Conservation (phyloP, 2,888 invertebrate genomes). For the Siphlonurus alternatus region DNA sequence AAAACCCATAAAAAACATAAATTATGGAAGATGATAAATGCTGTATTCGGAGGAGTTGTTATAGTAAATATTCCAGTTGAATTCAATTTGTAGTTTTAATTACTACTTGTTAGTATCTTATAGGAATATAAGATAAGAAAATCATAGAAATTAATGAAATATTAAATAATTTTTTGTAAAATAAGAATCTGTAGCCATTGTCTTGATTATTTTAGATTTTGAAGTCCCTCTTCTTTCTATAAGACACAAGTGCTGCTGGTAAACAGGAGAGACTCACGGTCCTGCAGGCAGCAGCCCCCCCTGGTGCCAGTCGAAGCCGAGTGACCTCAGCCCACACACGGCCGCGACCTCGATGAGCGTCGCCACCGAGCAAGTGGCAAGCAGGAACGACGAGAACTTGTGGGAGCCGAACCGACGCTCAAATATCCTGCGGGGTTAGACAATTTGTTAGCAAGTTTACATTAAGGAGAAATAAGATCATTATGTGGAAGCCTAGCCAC, state of each 20-base stretch:
- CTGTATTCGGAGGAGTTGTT: too few species aligned
- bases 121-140: too few species aligned
- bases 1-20: too few species aligned
- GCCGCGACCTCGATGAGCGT: conserved; percentile 25
- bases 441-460: background rate
- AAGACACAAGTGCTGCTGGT: too few species aligned
- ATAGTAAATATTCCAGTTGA: too few species aligned
- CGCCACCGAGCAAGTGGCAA: conserved; percentile 27
- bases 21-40: too few species aligned
- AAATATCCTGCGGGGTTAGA: conserved; percentile 25
- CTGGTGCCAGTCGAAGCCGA: conserved; percentile 24
- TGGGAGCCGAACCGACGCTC: conserved; percentile 33
- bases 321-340: conserved; percentile 21
- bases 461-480: background rate
- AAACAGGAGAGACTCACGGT: conserved; percentile 27
- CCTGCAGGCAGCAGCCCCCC: conserved; percentile 27
- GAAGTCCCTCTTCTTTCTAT: too few species aligned
- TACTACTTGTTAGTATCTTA: too few species aligned
- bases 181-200: too few species aligned
- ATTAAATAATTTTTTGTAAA: too few species aligned
- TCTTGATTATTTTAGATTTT: too few species aligned
- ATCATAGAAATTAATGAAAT: background rate
- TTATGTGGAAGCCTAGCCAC: background rate
- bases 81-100: too few species aligned
- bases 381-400: conserved; percentile 29